These are phyloP conservation scores for Leistus spinibarbis DNA, from an alignment of 2,888 invertebrate species.

Conservation along the genomic window DNA sequence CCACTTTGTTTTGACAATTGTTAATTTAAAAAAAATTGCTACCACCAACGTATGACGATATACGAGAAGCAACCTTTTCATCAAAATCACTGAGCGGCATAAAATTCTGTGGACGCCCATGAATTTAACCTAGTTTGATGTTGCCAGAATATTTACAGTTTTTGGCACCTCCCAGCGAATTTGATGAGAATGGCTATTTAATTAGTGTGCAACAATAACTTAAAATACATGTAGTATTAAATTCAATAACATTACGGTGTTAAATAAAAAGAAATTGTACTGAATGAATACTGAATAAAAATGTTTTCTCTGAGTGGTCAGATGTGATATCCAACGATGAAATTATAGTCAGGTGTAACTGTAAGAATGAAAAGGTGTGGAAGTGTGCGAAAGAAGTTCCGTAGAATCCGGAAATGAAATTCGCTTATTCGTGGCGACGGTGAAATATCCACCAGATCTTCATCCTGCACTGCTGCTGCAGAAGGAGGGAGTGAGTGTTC, in stretches of 20 bases:
- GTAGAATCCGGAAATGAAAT: constrained; percentile 45
- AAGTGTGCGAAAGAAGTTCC: constrained; percentile 13
- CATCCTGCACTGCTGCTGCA: not conserved
- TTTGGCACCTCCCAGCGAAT: not conserved
- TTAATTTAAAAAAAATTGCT: no score
- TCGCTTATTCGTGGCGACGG: constrained; percentile 41
- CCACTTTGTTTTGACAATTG: no score
- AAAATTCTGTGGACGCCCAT: not conserved
- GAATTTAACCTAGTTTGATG: not conserved
- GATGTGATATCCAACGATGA: not conserved
- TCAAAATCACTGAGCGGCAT: no score
- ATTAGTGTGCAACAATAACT: not conserved
- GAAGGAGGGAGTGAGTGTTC: not conserved
- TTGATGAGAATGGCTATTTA: not conserved
- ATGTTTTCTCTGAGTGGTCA: not conserved
- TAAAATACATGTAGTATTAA: not conserved
- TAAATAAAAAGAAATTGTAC: not conserved
- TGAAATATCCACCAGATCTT: not conserved
- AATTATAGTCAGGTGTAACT: not conserved
- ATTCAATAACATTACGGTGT: not conserved
- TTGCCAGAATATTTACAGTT: not conserved
- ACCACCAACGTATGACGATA: no score
- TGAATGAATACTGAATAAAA: not conserved
- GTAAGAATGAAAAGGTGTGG: not conserved
- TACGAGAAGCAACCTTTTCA: no score